Evolutionary conservation across 2,888 invertebrate species (phyloP).

Genomic region (Oscheius myriophilus): DNA sequence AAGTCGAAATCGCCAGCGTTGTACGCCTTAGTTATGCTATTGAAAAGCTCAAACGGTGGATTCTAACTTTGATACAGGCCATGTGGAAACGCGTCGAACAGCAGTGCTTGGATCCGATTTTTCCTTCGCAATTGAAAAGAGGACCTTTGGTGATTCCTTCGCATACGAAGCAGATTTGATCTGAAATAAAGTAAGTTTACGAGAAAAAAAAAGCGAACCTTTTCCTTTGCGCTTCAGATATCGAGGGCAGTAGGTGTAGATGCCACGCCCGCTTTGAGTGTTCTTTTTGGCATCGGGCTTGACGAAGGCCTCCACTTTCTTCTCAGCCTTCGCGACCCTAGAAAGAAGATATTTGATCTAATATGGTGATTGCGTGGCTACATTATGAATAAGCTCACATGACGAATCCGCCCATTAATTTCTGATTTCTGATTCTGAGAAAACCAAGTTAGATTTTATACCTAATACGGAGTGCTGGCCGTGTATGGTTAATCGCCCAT

Average conservation of each 20-base stretch:
- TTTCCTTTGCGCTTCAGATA: background rate
- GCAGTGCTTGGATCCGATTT: background rate
- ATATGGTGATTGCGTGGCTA: no score
- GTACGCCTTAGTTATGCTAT: background rate
- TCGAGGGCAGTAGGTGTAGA: background rate
- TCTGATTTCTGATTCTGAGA: no score
- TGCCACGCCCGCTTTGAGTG: no score
- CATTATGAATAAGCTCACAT: no score
- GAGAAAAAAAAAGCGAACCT: background rate
- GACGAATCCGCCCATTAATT: no score
- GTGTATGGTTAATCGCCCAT: no score
- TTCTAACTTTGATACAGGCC: background rate
- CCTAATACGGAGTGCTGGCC: no score
- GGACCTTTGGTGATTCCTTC: background rate
- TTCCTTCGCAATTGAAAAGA: slow-evolving; percentile 1
- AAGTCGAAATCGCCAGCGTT: slow-evolving; percentile 10
- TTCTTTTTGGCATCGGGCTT: background rate
- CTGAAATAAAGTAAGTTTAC: background rate
- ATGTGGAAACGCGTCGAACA: slow-evolving; percentile 9
- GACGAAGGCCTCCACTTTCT: background rate
- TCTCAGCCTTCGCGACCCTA: no score
- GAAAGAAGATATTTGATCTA: no score
- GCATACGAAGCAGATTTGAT: slow-evolving; percentile 10
- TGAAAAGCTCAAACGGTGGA: background rate
- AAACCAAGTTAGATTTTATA: no score